Base-by-base conservation (phyloP, 1,140 invertebrate genomes). In the Solenopsis invicta region DNA sequence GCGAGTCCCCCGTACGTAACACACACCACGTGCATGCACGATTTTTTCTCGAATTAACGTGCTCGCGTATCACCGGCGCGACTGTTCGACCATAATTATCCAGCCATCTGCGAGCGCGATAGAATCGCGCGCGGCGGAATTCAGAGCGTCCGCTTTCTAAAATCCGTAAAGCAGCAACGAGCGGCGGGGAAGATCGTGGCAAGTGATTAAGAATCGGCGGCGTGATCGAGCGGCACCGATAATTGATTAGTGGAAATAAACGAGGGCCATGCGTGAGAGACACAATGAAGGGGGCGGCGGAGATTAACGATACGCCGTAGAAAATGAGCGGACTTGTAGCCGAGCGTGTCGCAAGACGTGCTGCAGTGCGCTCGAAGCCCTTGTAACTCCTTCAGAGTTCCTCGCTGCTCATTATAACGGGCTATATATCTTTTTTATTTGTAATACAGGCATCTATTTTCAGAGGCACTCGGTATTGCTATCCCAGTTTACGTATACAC, bases 121-220 rank as follows among this genome's bases (percentile, higher is more conserved):
- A 41, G 41, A 41, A 41, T 66, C 85, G 48, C 61, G 48, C 61
- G 61, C 85, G 41, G 34, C 66, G 77, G 85, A 86, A 87, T 87
- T 29, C 86, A 62, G 78, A 87, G 61, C 78, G 80, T 85, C 80
- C 67, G 69, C 86, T 87, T 87, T 87, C 86, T 85, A 87, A 85
- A 84, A 75, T 85, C 66, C 69, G 80, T 48, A 59, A 72, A 74
- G 78, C 54, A 52, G 12, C 59, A 13, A 48, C 29, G 29, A 2
- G 29, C 29, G 29, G 18, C 86, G 45, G 12, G 10, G 86, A 85
- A 84, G 86, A 87, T 87, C 78, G 78, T 86, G 78, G 52, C 54
- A 18, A 12, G 18, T 54, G 86, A 87, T 87, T 87, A 84, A 71
- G 71, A 69, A 66, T 50, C 62, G 48, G 45, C 69, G 45, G 69